These are phyloP conservation scores for Tragelaphus strepsiceros DNA, from an alignment of 2,113 vertebrate genomes.

Conservation along the genomic window DNA sequence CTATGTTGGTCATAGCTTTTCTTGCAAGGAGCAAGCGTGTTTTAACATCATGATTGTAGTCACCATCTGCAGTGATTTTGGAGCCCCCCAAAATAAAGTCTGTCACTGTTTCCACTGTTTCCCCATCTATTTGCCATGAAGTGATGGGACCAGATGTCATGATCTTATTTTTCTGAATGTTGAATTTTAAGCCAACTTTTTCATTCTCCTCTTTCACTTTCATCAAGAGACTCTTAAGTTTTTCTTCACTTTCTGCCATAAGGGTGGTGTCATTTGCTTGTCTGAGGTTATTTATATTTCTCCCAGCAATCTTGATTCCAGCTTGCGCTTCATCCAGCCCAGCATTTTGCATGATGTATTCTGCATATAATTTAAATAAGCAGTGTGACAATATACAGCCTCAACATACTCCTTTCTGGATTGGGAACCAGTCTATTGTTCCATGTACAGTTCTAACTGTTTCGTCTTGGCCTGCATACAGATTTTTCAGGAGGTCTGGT, in stretches of 20 bases:
- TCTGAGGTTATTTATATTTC: background rate
- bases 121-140: background rate
- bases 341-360: background rate
- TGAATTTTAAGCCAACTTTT: background rate
- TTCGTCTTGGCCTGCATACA: background rate
- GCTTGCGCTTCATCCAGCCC: background rate
- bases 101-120: background rate
- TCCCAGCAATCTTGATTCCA: background rate
- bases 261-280: background rate
- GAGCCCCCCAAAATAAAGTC: accelerated
- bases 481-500: background rate
- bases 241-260: background rate
- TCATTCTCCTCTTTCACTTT: background rate
- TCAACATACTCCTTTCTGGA: background rate
- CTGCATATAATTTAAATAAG: background rate
- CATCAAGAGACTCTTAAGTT: background rate
- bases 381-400: background rate
- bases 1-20: background rate
- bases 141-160: background rate
- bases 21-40: background rate
- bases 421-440: background rate
- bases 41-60: background rate
- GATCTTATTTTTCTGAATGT: background rate
- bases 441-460: background rate
- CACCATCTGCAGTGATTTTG: background rate